A percentile compares a stretch with the other conserved stretches of the same genome.
Evolutionary conservation across 1,140 invertebrate genomes (phyloP).

Genomic region (Notospermus geniculatus): DNA sequence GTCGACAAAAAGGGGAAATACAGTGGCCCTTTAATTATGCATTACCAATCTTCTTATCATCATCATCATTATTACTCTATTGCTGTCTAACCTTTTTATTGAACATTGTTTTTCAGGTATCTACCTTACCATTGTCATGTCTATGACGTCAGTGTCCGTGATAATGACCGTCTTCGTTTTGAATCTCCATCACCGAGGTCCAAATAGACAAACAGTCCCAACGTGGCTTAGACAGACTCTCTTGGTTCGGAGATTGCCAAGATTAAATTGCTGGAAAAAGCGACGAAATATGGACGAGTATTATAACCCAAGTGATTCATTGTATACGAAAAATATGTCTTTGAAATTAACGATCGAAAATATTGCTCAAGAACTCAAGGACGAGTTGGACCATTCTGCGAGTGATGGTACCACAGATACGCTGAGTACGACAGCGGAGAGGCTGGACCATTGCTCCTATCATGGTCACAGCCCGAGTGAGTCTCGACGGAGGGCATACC

Average conservation of each 20-base stretch:
- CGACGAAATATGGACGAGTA: conserved; percentile 14
- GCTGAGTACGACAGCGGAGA: conserved; percentile 5
- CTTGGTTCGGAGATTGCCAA: conserved; percentile 23
- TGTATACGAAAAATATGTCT: conserved; percentile 34
- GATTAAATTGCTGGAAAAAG: conserved; percentile 13
- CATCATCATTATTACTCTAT: too few relatives aligned
- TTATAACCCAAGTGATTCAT: conserved; percentile 16
- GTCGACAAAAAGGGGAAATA: too few relatives aligned
- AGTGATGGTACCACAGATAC: background rate
- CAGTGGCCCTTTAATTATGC: too few relatives aligned
- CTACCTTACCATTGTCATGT: conserved; percentile 56
- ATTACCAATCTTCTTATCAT: too few relatives aligned
- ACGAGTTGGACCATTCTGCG: conserved; percentile 34
- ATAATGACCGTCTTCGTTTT: conserved; percentile 55
- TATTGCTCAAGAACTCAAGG: conserved; percentile 44
- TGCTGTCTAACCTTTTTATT: background rate
- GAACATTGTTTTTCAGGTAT: conserved; percentile 42
- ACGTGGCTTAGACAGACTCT: conserved; percentile 39
- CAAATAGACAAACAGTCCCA: conserved; percentile 41
- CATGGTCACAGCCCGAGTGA: background rate
- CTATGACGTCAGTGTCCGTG: conserved; percentile 53
- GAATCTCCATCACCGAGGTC: conserved; percentile 50
- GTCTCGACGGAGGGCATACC: conserved; percentile 1
- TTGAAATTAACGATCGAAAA: conserved; percentile 45
- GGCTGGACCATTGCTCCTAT: conserved; percentile 3